Conservation (phyloP, 1,140 invertebrate species). For the Danaus plexippus region DNA sequence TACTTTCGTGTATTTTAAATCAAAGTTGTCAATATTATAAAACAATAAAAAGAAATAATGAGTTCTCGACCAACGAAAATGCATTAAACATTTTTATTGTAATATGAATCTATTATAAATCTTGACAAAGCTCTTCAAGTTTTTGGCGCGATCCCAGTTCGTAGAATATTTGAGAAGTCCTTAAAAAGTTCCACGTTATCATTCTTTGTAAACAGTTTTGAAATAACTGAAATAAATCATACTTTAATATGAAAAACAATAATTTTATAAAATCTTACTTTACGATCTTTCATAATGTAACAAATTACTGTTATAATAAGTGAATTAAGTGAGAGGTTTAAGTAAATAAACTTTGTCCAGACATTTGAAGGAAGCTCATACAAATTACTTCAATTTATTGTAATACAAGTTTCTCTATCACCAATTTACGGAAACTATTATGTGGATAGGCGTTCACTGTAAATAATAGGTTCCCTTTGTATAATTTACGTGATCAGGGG, state of each 20-base stretch:
- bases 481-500: slow-evolving; percentile 12
- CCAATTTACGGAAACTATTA: slow-evolving; percentile 46
- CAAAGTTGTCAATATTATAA: too few relatives aligned
- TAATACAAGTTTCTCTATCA: slow-evolving; percentile 46
- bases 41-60: too few relatives aligned
- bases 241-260: not conserved
- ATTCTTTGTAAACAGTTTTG: too few relatives aligned
- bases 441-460: slow-evolving; percentile 29
- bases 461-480: slow-evolving; percentile 21
- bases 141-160: too few relatives aligned
- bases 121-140: too few relatives aligned
- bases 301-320: slow-evolving; percentile 9
- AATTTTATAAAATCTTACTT: not conserved
- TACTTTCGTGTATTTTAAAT: too few relatives aligned
- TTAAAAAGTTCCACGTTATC: too few relatives aligned
- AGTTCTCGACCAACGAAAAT: too few relatives aligned
- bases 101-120: too few relatives aligned
- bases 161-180: too few relatives aligned
- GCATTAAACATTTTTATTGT: too few relatives aligned
- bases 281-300: slow-evolving; percentile 6
- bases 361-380: slow-evolving; percentile 29
- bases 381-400: slow-evolving; percentile 52
- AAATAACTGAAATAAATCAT: not conserved
- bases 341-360: slow-evolving; percentile 21
- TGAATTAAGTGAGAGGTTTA: slow-evolving; percentile 16